A percentile compares a stretch with the other conserved stretches of the same genome.
Conservation (phyloP, 2,113 vertebrate species). For the Cygnus buccinator region DNA sequence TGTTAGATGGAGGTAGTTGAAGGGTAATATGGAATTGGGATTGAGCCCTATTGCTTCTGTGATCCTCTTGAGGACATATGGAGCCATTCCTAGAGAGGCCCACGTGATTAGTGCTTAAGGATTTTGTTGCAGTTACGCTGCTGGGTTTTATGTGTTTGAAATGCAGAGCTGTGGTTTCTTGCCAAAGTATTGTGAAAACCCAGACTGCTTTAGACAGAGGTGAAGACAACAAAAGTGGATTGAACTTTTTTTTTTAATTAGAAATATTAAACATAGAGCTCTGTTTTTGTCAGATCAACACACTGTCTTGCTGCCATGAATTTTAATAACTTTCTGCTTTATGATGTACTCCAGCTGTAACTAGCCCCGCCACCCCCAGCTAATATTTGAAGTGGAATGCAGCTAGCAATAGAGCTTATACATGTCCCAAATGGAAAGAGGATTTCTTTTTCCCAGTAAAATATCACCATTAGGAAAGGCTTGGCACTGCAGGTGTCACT, state of each 20-base stretch:
- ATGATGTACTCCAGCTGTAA: slow-evolving; percentile 77
- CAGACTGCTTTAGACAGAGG: slow-evolving; percentile 62
- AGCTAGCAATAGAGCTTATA: slow-evolving; percentile 68
- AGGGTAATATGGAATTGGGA: neutral
- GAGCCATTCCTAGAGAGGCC: slow-evolving; percentile 51
- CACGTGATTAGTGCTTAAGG: neutral
- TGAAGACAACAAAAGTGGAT: slow-evolving; percentile 68
- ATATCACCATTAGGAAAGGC: slow-evolving; percentile 31
- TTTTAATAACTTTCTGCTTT: slow-evolving; percentile 57
- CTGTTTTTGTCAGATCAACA: slow-evolving; percentile 55
- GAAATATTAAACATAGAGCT: slow-evolving; percentile 63
- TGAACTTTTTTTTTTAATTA: slow-evolving; percentile 54
- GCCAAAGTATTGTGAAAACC: slow-evolving; percentile 62
- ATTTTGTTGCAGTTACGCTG: slow-evolving; percentile 47
- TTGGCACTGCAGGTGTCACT: slow-evolving; percentile 69
- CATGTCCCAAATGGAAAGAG: slow-evolving; percentile 60
- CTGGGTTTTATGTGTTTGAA: slow-evolving; percentile 50
- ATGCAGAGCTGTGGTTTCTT: slow-evolving; percentile 24
- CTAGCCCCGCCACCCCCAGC: slow-evolving; percentile 57
- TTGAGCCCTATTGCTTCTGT: neutral
- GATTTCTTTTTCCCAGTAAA: slow-evolving; percentile 32
- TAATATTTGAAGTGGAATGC: slow-evolving; percentile 66
- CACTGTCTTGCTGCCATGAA: slow-evolving; percentile 57
- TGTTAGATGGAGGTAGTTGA: neutral
- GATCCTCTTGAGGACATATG: slow-evolving; percentile 40